These are phyloP conservation scores for Drosophila repletoides DNA, from an alignment of 1,140 invertebrate genomes.

Conservation along the genomic window DNA sequence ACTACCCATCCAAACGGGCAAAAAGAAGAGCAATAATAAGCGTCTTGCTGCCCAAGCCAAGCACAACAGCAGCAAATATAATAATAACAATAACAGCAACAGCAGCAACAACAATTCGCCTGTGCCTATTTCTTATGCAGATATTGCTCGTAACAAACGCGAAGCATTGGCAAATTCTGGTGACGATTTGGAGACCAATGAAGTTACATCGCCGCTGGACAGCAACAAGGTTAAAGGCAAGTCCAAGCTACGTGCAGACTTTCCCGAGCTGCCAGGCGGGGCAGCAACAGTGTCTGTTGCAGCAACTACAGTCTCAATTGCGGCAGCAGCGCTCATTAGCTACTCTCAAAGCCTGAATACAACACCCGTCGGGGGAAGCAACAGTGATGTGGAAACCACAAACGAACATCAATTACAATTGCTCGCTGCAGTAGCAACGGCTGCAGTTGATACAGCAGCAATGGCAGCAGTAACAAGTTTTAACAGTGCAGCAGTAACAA, in stretches of 20 bases:
- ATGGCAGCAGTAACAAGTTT: slow-evolving; percentile 3
- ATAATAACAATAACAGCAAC: background rate
- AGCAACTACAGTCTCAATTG: background rate
- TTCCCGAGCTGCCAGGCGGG: slow-evolving; percentile 58
- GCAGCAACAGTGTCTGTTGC: background rate
- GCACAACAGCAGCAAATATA: slow-evolving; percentile 15
- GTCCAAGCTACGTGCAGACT: slow-evolving; percentile 57
- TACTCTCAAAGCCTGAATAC: slow-evolving; percentile 66
- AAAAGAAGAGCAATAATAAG: slow-evolving; percentile 59
- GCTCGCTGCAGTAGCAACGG: background rate
- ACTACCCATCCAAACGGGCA: slow-evolving; percentile 85
- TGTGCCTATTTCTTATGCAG: slow-evolving; percentile 86
- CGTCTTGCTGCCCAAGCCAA: slow-evolving; percentile 23
- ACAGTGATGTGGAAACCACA: too few relatives aligned
- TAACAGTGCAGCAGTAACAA: slow-evolving; percentile 24
- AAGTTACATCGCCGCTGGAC: slow-evolving; percentile 20
- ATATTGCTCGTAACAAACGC: slow-evolving; percentile 85
- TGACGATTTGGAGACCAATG: slow-evolving; percentile 10
- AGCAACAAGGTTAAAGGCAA: slow-evolving; percentile 49
- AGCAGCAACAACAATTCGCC: slow-evolving; percentile 33
- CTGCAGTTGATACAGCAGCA: slow-evolving; percentile 20
- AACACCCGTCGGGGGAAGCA: slow-evolving; percentile 2
- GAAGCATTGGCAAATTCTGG: slow-evolving; percentile 43
- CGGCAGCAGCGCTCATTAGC: slow-evolving; percentile 37
- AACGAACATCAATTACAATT: too few relatives aligned